Conservation (phyloP, 2,113 vertebrate species). For the Xyrauchen texanus region DNA sequence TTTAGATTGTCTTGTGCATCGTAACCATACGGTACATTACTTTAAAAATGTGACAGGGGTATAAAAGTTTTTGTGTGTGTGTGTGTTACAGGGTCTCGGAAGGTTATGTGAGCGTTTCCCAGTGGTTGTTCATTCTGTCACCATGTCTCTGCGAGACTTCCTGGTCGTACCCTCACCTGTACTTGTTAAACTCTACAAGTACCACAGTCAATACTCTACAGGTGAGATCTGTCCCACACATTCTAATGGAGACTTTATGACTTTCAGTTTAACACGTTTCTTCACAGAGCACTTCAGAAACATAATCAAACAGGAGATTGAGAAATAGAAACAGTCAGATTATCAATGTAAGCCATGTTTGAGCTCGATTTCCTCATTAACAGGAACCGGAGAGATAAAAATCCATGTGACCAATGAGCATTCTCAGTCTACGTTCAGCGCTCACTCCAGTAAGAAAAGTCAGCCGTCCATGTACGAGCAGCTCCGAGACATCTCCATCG, state of each 20-base stretch:
- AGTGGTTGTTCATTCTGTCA: constrained; percentile 94
- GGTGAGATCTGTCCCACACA: constrained; percentile 71
- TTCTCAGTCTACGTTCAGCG: constrained; percentile 87
- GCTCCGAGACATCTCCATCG: constrained; percentile 95
- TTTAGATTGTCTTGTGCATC: no score
- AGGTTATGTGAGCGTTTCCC: constrained; percentile 95
- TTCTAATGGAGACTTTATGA: neutral
- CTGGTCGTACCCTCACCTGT: constrained; percentile 96
- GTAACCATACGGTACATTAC: no score
- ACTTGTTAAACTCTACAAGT: constrained; percentile 97
- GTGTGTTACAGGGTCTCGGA: constrained; percentile 82
- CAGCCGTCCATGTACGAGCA: constrained; percentile 98
- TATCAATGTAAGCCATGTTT: neutral
- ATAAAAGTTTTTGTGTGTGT: neutral
- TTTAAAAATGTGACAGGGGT: no score
- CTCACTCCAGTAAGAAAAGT: constrained; percentile 81
- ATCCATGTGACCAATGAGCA: constrained; percentile 96
- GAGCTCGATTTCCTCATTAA: neutral
- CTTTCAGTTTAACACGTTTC: no score
- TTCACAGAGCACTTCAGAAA: no score
- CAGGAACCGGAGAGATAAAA: constrained; percentile 89
- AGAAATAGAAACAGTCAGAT: neutral
- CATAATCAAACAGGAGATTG: no score
- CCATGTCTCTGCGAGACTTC: constrained; percentile 89
- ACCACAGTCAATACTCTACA: constrained; percentile 90